phyloP scores from a whole-genome alignment of 2,888 invertebrate species.

The Chymomyza caudatula region DNA sequence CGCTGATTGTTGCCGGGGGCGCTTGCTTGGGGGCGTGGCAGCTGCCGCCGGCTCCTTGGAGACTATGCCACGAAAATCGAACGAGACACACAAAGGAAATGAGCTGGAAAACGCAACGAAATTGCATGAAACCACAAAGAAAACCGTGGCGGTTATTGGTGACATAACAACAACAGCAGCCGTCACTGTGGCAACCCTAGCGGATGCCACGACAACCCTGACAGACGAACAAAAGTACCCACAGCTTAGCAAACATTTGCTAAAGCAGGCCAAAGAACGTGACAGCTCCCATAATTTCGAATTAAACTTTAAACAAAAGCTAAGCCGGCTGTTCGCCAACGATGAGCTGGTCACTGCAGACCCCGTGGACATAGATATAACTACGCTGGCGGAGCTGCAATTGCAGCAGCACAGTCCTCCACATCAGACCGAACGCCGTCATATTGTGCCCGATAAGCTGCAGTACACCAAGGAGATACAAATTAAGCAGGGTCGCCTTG shows the following conservation, averaged over 20 bases:
- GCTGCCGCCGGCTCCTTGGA: slow-evolving; percentile 25
- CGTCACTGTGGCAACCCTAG: slow-evolving; percentile 13
- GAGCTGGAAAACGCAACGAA: slow-evolving; percentile 58
- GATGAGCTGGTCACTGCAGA: slow-evolving; percentile 21
- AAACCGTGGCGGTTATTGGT: slow-evolving; percentile 45
- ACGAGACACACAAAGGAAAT: slow-evolving; percentile 49
- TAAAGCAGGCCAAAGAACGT: slow-evolving; percentile 43
- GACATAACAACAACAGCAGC: slow-evolving; percentile 48
- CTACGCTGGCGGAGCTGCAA: background rate
- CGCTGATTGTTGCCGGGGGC: slow-evolving; percentile 49
- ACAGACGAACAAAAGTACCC: slow-evolving; percentile 32
- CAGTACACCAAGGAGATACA: slow-evolving; percentile 82
- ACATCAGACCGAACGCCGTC: slow-evolving; percentile 66
- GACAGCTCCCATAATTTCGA: slow-evolving; percentile 38
- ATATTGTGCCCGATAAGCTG: slow-evolving; percentile 74
- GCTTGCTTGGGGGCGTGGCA: slow-evolving; percentile 40
- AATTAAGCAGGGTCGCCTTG: slow-evolving; percentile 84
- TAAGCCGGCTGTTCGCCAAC: slow-evolving; percentile 51
- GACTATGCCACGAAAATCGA: slow-evolving; percentile 40
- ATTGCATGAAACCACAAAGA: slow-evolving; percentile 47
- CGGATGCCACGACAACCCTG: slow-evolving; percentile 24
- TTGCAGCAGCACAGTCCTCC: slow-evolving; percentile 9
- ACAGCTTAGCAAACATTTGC: slow-evolving; percentile 13
- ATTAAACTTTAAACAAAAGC: slow-evolving; percentile 53
- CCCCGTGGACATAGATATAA: background rate